Evolutionary conservation across 2,797 vertebrate species (phyloP), one percentile per base, ranked within the genome.

Genomic region (Lemur catta): DNA sequence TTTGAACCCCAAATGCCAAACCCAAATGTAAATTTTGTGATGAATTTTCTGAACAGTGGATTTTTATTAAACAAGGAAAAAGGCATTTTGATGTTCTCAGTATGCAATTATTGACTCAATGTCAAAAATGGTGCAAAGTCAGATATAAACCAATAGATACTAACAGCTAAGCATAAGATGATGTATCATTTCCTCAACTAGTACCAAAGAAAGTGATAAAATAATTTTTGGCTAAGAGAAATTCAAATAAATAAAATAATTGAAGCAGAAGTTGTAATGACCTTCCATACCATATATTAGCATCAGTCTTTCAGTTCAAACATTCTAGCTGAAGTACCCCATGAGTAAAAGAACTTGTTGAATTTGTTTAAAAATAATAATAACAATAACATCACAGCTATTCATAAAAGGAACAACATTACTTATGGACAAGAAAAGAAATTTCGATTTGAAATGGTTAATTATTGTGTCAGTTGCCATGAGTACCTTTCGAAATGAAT

Each of bases 1-100:
- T 93, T 75, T 89, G 79, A 76, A 59, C 14, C 18, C 87, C 57
- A 81, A 94, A 80, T 71, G 10, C 35, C 91, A 96, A 95, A 78
- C n/a, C 48, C 26, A 86, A 82, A 20, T 63, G 22, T 89, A 82
- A 71, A 85, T 81, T 84, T 93, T 91, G 12, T 18, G 12, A 86
- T 76, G 20, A 74, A 48, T 95, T 96, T 95, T 92, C n/a, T 79
- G 41, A 89, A 52, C 0, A 3, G 26, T 41, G 18, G 28, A 18
- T 30, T 92, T 95, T 41, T 89, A 46, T 26, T 79, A 59, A 92
- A 69, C 22, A 74, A 41, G 46, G 48, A 46, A 84, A 48, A 79
- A 38, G 1, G 74, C 11, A 6, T 79, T 97, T 81, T 78, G 26
- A 96, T 75, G 22, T 46, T 79, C 33, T 84, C 65, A 10, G 22